Evolutionary conservation across 2,113 vertebrate genomes (phyloP).

Genomic region (Hippocampus zosterae): DNA sequence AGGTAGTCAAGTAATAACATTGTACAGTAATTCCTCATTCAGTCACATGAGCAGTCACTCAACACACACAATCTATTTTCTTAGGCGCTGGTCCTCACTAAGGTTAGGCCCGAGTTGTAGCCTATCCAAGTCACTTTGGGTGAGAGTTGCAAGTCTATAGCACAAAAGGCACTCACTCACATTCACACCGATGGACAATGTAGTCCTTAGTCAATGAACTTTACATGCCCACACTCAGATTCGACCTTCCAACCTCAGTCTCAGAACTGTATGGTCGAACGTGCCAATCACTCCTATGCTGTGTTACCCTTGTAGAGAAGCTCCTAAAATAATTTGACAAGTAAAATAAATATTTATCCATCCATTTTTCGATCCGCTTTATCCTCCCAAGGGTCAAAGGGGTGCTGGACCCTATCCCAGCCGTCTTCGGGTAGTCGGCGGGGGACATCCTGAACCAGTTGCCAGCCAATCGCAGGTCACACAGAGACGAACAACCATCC

Average conservation of each 20-base stretch:
- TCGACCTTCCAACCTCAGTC: background rate
- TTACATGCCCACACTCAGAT: background rate
- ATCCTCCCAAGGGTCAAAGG: too few species aligned
- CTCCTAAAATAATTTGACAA: background rate
- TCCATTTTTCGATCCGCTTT: too few species aligned
- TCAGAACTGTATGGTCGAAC: background rate
- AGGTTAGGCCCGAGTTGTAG: background rate
- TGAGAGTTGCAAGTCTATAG: too few species aligned
- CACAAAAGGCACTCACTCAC: too few species aligned
- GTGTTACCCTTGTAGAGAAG: background rate
- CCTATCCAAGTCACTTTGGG: background rate
- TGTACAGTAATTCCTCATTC: background rate
- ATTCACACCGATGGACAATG: too few species aligned
- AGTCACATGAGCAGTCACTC: background rate
- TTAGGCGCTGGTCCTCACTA: background rate
- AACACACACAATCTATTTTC: background rate
- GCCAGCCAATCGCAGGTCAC: too few species aligned
- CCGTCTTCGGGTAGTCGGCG: too few species aligned
- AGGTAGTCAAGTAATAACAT: slow-evolving; percentile 11
- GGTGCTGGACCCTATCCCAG: too few species aligned
- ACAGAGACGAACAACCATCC: too few species aligned
- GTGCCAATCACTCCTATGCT: background rate
- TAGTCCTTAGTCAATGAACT: too few species aligned
- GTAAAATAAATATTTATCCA: background rate
- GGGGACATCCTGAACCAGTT: too few species aligned